phyloP scores from a whole-genome alignment of 2,113 vertebrate species.

The Tenebrosternarchus preto region DNA sequence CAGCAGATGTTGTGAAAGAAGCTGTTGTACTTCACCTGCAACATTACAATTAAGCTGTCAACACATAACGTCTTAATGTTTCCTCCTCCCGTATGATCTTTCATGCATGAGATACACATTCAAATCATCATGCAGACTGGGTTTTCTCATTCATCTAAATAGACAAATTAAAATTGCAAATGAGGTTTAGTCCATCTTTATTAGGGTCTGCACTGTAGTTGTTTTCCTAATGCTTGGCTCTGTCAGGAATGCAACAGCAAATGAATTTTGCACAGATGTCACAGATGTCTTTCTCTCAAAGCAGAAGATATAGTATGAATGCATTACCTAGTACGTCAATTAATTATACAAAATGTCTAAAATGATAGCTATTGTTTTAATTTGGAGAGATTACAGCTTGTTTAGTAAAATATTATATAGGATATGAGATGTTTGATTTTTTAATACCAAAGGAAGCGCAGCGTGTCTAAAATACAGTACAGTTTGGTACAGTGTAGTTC shows the following conservation, averaged over 20 bases:
- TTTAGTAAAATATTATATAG: no score
- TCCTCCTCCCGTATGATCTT: constrained; percentile 37
- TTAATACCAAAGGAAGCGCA: no score
- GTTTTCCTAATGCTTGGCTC: neutral
- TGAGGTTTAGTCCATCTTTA: constrained; percentile 36
- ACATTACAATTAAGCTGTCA: constrained; percentile 56
- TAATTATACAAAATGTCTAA: neutral
- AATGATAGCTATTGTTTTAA: no score
- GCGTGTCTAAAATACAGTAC: no score
- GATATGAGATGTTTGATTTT: no score
- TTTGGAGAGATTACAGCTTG: no score
- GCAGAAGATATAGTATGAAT: neutral
- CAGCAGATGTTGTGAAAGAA: constrained; percentile 49
- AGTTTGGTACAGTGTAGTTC: no score
- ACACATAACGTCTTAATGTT: constrained; percentile 50
- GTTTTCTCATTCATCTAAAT: constrained; percentile 30
- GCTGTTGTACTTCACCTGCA: constrained; percentile 52
- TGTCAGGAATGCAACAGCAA: neutral
- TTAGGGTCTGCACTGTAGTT: constrained; percentile 18
- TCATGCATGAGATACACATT: constrained; percentile 41
- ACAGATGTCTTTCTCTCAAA: neutral
- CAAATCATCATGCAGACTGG: constrained; percentile 33
- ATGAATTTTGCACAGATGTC: neutral
- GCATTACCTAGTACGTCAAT: neutral
- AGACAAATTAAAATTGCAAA: constrained; percentile 47